These are phyloP conservation scores for Otus sunia DNA, from an alignment of 2,113 vertebrate genomes.

Conservation along the genomic window DNA sequence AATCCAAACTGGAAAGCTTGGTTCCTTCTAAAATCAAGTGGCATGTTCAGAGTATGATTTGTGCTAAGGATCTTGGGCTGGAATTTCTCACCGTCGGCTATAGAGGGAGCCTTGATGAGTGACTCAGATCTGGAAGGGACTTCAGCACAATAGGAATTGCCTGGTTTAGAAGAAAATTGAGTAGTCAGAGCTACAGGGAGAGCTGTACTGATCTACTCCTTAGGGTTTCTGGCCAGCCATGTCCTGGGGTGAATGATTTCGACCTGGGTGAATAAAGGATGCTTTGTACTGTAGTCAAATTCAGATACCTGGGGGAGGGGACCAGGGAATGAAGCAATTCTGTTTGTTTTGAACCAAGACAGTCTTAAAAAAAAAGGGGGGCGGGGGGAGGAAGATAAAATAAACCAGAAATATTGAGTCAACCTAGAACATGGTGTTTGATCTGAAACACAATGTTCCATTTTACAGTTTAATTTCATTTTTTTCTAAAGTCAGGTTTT, in stretches of 20 bases:
- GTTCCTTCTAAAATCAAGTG: not conserved
- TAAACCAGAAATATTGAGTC: conserved; percentile 9
- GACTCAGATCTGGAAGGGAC: not conserved
- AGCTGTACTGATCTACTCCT: not conserved
- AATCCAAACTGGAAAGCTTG: not conserved
- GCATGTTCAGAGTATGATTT: not conserved
- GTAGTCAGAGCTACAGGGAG: not conserved
- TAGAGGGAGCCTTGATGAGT: not conserved
- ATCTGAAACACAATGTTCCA: conserved; percentile 48
- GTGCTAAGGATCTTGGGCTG: not conserved
- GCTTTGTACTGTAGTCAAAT: not conserved
- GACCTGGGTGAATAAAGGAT: not conserved
- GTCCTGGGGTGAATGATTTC: not conserved
- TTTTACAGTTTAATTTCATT: conserved; percentile 26
- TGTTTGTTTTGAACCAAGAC: conserved; percentile 32
- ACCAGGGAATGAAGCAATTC: not conserved
- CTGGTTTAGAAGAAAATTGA: not conserved
- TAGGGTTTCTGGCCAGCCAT: not conserved
- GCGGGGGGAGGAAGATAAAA: not conserved
- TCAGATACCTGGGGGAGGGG: not conserved
- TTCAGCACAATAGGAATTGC: not conserved
- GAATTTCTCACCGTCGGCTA: not conserved
- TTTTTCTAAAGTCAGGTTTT: conserved; percentile 13
- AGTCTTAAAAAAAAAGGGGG: not conserved
- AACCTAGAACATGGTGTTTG: conserved; percentile 26